Evolutionary conservation across 2,113 vertebrate species (phyloP).

Genomic region (Oophaga pumilio): DNA sequence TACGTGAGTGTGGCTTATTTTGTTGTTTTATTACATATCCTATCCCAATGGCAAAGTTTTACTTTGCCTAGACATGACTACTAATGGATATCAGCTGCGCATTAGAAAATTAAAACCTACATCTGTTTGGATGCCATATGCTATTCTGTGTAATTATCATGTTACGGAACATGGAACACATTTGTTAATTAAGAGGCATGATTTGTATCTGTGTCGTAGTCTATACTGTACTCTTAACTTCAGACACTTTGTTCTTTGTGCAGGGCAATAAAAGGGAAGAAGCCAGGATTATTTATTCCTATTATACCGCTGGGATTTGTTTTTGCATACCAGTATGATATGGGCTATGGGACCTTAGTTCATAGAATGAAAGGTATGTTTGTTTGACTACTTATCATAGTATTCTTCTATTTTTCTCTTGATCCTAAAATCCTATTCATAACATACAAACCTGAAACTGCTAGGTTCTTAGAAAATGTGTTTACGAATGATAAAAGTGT

Average conservation of each 20-base stretch:
- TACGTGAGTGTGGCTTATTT: too few relatives aligned
- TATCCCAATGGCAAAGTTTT: too few relatives aligned
- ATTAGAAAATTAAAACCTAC: background rate
- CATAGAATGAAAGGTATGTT: conserved; percentile 81
- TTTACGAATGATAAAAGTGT: too few relatives aligned
- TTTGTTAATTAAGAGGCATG: background rate
- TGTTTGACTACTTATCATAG: background rate
- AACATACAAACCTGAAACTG: background rate
- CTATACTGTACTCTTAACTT: background rate
- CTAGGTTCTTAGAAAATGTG: too few relatives aligned
- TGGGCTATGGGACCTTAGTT: conserved; percentile 81
- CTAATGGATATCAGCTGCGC: too few relatives aligned
- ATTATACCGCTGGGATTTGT: conserved; percentile 83
- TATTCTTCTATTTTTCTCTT: background rate
- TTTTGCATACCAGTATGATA: conserved; percentile 82
- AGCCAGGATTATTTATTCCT: conserved; percentile 73
- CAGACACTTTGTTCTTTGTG: background rate
- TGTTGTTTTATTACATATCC: too few relatives aligned
- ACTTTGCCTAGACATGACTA: too few relatives aligned
- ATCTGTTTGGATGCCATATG: background rate
- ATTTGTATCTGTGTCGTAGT: background rate
- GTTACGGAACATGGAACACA: background rate
- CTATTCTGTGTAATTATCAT: background rate
- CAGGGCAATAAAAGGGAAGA: conserved; percentile 82
- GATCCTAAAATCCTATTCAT: background rate